phyloP scores from a whole-genome alignment of 2,888 invertebrate species.

The Sesia bembeciformis region DNA sequence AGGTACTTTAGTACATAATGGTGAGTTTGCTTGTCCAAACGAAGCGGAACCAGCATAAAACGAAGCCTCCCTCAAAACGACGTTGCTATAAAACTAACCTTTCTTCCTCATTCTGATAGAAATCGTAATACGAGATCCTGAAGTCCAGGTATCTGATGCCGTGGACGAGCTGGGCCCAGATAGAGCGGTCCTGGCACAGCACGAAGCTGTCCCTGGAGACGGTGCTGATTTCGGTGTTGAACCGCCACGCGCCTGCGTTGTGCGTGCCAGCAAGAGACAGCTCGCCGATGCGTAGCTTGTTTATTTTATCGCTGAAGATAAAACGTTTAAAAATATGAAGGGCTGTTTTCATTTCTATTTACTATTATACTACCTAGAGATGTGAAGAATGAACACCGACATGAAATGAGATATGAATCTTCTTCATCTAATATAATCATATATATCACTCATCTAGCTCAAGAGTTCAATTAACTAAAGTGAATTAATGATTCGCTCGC shows the following conservation, averaged over 20 bases:
- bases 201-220: constrained; percentile 53
- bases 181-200: constrained; percentile 81
- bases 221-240: constrained; percentile 62
- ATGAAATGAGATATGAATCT: too few species aligned
- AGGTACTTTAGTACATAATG: too few species aligned
- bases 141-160: constrained; percentile 89
- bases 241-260: constrained; percentile 71
- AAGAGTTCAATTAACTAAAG: too few species aligned
- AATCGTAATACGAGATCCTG: constrained; percentile 80
- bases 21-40: too few species aligned
- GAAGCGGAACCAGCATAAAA: too few species aligned
- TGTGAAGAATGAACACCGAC: too few species aligned
- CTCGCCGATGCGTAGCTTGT: constrained; percentile 53
- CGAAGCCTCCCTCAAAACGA: too few species aligned
- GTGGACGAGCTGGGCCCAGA: constrained; percentile 89
- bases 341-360: too few species aligned
- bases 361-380: too few species aligned
- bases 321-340: neutral
- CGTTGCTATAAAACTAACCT: constrained; percentile 26
- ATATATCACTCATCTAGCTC: too few species aligned
- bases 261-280: constrained; percentile 69
- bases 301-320: constrained; percentile 42
- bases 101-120: constrained; percentile 46
- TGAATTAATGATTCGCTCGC: too few species aligned
- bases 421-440: too few species aligned